Conservation (phyloP, 2,113 vertebrate species). For the Alexandromys fortis region DNA sequence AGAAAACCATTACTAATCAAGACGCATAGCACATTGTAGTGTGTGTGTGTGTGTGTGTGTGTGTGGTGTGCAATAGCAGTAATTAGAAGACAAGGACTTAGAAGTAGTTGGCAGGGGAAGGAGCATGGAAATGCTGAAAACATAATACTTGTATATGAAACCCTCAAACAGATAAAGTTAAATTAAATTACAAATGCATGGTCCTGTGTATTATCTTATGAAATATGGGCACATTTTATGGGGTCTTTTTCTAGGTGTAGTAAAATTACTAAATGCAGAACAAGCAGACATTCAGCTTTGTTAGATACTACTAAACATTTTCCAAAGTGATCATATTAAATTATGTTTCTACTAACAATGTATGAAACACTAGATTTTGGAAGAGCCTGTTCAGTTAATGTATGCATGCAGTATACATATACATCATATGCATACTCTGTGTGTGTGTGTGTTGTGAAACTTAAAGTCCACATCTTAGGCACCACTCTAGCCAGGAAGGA, state of each 20-base stretch:
- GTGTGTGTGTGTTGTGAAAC: neutral
- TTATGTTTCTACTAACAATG: neutral
- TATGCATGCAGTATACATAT: neutral
- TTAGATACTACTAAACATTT: neutral
- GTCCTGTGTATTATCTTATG: neutral
- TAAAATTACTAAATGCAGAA: neutral
- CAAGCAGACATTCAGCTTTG: neutral
- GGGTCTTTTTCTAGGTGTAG: neutral
- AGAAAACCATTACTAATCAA: neutral
- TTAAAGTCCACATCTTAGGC: neutral
- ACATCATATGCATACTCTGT: neutral
- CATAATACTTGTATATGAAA: neutral
- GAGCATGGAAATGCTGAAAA: neutral
- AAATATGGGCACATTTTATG: neutral
- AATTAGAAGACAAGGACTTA: neutral
- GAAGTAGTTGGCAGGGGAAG: neutral
- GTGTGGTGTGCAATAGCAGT: neutral
- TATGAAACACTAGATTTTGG: constrained; percentile 9
- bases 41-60: neutral
- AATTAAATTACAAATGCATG: neutral
- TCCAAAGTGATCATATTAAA: neutral
- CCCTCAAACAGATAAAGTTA: neutral
- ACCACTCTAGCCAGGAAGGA: neutral
- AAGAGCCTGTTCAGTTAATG: neutral
- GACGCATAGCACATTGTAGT: neutral